Conservation (phyloP, 1,140 invertebrate species). For the Drosophila watanabei region DNA sequence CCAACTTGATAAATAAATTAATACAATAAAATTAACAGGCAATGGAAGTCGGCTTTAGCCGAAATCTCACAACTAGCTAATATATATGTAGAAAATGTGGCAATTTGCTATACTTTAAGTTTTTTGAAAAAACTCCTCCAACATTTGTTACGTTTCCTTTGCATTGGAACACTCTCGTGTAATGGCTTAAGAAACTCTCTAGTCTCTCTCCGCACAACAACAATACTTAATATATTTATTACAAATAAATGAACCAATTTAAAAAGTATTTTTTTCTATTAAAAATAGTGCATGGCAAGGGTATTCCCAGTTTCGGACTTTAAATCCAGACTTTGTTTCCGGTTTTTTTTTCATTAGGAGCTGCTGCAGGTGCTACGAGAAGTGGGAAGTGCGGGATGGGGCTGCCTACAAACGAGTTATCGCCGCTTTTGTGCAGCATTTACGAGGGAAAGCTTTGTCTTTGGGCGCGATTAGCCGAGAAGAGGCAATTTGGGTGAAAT, state of each 20-base stretch:
- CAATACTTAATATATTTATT: slow-evolving; percentile 10
- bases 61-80: slow-evolving; percentile 13
- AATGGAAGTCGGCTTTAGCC: slow-evolving; percentile 12
- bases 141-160: slow-evolving; percentile 15
- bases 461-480: slow-evolving; percentile 46
- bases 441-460: slow-evolving; percentile 72
- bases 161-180: slow-evolving; percentile 14
- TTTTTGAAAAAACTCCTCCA: slow-evolving; percentile 10
- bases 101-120: slow-evolving; percentile 16
- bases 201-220: slow-evolving; percentile 5
- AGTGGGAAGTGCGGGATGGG: neutral
- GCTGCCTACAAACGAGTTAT: slow-evolving; percentile 53
- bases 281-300: neutral
- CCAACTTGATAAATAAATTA: neutral
- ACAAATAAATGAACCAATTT: slow-evolving; percentile 6
- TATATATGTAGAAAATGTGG: slow-evolving; percentile 5
- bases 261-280: neutral
- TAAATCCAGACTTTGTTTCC: slow-evolving; percentile 6
- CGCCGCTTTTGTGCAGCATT: slow-evolving; percentile 23
- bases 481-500: slow-evolving; percentile 63
- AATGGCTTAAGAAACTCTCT: slow-evolving; percentile 3
- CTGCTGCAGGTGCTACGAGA: slow-evolving; percentile 21
- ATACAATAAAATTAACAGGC: neutral
- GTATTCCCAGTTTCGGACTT: neutral
- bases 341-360: neutral